Conservation (phyloP, 2,888 invertebrate genomes). For the Drosophila barbarae region DNA sequence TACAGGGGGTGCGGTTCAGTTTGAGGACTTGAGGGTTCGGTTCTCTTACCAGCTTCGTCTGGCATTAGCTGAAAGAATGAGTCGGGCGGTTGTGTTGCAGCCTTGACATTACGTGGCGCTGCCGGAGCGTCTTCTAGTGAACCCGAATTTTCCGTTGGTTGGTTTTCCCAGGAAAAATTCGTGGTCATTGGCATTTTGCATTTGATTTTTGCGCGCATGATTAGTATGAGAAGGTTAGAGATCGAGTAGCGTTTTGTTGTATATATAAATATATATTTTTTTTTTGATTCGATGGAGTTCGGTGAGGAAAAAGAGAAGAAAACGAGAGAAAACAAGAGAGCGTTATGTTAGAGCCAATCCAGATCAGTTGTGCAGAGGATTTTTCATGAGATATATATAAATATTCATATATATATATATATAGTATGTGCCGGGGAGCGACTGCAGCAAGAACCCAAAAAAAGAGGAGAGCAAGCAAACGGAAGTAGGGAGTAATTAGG, state of each 20-base stretch:
- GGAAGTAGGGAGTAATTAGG: slow-evolving; percentile 16
- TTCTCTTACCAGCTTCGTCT: slow-evolving; percentile 85
- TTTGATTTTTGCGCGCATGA: slow-evolving; percentile 42
- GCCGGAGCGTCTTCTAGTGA: slow-evolving; percentile 79
- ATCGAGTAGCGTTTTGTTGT: slow-evolving; percentile 61
- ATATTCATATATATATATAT: slow-evolving; percentile 46
- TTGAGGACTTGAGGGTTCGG: slow-evolving; percentile 9
- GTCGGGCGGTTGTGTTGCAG: slow-evolving; percentile 84
- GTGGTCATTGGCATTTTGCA: slow-evolving; percentile 41
- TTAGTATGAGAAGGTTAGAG: slow-evolving; percentile 62
- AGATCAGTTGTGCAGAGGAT: slow-evolving; percentile 47
- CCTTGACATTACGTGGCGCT: slow-evolving; percentile 80
- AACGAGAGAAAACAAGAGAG: slow-evolving; percentile 66
- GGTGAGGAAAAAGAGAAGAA: slow-evolving; percentile 72
- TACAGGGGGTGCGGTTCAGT: neutral
- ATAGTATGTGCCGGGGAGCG: slow-evolving; percentile 45
- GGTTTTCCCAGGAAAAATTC: slow-evolving; percentile 64
- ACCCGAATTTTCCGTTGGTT: slow-evolving; percentile 74
- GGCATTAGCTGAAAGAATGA: slow-evolving; percentile 85
- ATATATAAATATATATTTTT: too few species aligned
- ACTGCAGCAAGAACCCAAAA: slow-evolving; percentile 50
- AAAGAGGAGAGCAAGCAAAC: slow-evolving; percentile 28
- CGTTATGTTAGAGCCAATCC: slow-evolving; percentile 73
- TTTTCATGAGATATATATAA: slow-evolving; percentile 43
- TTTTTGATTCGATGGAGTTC: slow-evolving; percentile 53